Evolutionary conservation across 2,888 invertebrate species (phyloP).

Genomic region (Arctia plantaginis): DNA sequence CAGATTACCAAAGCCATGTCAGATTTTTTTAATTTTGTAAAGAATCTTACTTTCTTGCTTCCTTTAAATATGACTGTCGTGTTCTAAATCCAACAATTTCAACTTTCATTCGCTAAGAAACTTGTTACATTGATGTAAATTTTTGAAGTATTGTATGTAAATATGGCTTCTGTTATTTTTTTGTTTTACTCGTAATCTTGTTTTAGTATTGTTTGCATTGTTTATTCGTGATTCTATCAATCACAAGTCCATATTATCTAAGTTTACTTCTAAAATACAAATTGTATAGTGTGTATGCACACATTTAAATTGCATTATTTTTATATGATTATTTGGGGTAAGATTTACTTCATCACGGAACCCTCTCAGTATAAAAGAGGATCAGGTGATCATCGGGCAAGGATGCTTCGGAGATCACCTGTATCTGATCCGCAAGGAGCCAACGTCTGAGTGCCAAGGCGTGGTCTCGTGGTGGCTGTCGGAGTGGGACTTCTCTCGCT

Average conservation of each 20-base stretch:
- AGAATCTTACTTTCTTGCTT: background rate
- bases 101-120: background rate
- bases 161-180: background rate
- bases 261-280: background rate
- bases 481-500: too few species aligned
- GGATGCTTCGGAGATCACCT: too few species aligned
- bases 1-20: too few species aligned
- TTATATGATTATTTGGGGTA: too few species aligned
- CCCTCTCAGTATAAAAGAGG: too few species aligned
- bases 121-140: background rate
- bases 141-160: background rate
- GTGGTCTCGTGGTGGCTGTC: too few species aligned
- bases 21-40: background rate
- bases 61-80: background rate
- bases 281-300: too few species aligned
- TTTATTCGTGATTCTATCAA: background rate
- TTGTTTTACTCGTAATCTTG: background rate
- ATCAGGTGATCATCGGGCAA: too few species aligned
- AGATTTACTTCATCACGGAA: too few species aligned
- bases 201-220: background rate
- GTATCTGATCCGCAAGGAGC: too few species aligned
- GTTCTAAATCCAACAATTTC: background rate
- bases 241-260: background rate
- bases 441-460: too few species aligned
- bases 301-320: too few species aligned